These are phyloP conservation scores for Falcunculus frontatus DNA, from an alignment of 2,113 vertebrate species.

Conservation along the genomic window DNA sequence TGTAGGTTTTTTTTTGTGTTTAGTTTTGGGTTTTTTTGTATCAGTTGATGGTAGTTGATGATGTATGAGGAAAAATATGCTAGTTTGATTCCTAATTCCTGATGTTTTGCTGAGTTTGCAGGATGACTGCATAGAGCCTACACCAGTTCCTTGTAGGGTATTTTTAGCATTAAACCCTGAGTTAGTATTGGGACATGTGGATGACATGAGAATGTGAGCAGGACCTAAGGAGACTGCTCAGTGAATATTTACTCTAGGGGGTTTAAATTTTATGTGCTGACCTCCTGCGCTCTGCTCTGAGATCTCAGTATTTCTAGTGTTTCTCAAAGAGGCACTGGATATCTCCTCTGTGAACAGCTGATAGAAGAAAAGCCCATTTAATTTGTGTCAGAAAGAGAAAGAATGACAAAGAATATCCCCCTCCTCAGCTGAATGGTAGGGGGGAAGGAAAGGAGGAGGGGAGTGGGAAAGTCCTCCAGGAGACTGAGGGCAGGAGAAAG, in stretches of 20 bases:
- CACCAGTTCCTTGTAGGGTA: background rate
- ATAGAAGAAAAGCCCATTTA: constrained; percentile 36
- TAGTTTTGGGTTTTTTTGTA: background rate
- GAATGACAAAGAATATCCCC: constrained; percentile 23
- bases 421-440: background rate
- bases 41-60: background rate
- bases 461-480: background rate
- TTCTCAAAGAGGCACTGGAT: background rate
- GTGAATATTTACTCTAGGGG: background rate
- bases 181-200: background rate
- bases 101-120: background rate
- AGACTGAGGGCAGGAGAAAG: background rate
- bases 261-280: background rate
- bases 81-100: background rate
- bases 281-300: background rate
- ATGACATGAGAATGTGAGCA: constrained; percentile 3
- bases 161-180: background rate
- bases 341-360: constrained; percentile 32
- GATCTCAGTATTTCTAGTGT: background rate
- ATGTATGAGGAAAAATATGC: background rate
- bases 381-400: constrained; percentile 15
- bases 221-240: background rate
- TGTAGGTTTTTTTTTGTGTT: no score
- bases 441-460: background rate
- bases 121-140: background rate